Conservation (phyloP, 2,888 invertebrate species). For the Phorcus lineatus region DNA sequence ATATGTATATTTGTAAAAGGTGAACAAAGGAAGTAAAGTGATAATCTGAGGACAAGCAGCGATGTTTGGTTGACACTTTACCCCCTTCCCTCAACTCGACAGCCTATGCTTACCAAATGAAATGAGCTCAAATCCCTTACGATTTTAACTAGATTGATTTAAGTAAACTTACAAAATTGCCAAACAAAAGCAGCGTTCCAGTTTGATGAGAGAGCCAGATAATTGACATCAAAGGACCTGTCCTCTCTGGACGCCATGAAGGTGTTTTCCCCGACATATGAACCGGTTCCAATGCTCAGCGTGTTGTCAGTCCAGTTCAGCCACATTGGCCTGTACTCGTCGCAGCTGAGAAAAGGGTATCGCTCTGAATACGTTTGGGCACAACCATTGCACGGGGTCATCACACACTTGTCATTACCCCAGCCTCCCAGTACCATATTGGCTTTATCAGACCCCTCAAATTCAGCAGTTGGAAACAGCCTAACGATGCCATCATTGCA, state of each 20-base stretch:
- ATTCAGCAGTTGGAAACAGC: neutral
- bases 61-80: no score
- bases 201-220: neutral
- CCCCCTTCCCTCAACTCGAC: no score
- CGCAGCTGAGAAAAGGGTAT: neutral
- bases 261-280: neutral
- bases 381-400: neutral
- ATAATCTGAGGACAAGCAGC: no score
- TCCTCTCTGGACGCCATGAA: neutral
- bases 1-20: no score
- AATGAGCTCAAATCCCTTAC: no score
- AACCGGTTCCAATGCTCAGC: neutral
- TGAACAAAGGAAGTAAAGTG: no score
- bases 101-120: no score
- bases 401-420: neutral
- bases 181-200: neutral
- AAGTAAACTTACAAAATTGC: neutral
- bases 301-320: neutral
- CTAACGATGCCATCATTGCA: neutral
- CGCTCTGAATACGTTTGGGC: neutral
- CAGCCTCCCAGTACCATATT: neutral
- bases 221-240: neutral
- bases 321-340: neutral
- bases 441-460: neutral
- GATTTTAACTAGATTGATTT: no score